Conservation (phyloP, 2,888 invertebrate genomes). For the Drosophila diplacantha region DNA sequence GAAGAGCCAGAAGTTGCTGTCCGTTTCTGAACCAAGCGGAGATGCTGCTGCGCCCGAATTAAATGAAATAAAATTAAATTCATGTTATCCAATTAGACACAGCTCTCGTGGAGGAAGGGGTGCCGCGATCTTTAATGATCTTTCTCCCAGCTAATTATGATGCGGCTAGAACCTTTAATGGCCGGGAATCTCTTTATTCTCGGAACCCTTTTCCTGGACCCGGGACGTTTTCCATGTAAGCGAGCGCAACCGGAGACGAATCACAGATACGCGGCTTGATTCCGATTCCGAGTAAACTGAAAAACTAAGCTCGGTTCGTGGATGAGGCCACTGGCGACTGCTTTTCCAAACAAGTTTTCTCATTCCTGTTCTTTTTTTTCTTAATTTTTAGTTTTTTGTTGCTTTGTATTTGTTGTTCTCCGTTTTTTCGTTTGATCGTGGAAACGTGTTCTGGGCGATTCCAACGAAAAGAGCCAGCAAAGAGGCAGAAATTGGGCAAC, state of each 20-base stretch:
- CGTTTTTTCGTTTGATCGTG: constrained; percentile 31
- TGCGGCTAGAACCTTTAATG: constrained; percentile 60
- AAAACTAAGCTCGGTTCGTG: constrained; percentile 33
- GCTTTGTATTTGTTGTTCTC: constrained; percentile 9
- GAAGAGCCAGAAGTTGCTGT: constrained; percentile 36
- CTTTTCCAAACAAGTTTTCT: constrained; percentile 56
- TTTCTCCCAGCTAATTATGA: constrained; percentile 68
- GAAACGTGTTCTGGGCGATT: constrained; percentile 59
- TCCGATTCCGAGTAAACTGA: constrained; percentile 37
- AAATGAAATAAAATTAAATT: constrained; percentile 62
- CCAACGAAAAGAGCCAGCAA: constrained; percentile 36
- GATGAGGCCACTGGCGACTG: constrained; percentile 7
- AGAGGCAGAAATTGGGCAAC: constrained; percentile 41
- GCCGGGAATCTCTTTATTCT: constrained; percentile 63
- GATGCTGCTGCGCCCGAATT: constrained; percentile 66
- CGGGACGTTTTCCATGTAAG: constrained; percentile 56
- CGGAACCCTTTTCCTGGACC: constrained; percentile 51
- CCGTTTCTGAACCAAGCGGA: constrained; percentile 16
- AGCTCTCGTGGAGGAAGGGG: constrained; percentile 31
- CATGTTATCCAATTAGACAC: constrained; percentile 68
- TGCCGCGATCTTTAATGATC: constrained; percentile 52
- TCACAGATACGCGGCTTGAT: constrained; percentile 31
- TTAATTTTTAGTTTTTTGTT: not conserved
- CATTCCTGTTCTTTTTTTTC: constrained; percentile 46
- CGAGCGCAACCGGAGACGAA: constrained; percentile 26